phyloP scores from a whole-genome alignment of 1,140 invertebrate genomes.

The Leptopilina clavipes region DNA sequence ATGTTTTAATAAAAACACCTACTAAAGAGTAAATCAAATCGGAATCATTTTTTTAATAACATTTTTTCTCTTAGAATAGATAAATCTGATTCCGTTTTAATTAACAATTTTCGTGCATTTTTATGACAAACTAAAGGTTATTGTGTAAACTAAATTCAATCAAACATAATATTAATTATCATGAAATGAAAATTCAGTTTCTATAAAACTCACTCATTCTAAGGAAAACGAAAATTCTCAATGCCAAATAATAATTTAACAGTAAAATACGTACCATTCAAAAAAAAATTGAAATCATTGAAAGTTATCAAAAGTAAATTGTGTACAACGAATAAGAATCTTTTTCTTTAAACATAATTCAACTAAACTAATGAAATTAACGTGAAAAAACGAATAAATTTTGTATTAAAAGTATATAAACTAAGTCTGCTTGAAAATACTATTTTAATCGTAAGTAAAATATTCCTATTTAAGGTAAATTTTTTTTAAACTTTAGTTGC shows the following conservation, averaged over 20 bases:
- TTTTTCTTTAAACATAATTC: neutral
- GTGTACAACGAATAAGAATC: neutral
- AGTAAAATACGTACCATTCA: slow-evolving; percentile 2
- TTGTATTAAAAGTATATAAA: no score
- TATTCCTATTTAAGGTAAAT: no score
- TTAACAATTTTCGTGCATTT: neutral
- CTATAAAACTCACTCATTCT: neutral
- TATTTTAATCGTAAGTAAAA: no score
- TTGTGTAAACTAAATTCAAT: no score
- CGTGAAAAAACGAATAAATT: no score
- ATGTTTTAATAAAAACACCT: neutral
- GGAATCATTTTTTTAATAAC: neutral
- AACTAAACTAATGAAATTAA: no score
- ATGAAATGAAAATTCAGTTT: neutral
- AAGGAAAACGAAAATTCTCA: neutral
- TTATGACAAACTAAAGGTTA: no score
- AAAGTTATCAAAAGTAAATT: neutral
- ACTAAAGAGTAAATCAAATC: neutral
- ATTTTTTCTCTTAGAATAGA: neutral
- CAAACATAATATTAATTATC: no score
- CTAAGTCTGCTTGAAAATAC: no score
- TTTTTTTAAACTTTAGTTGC: no score
- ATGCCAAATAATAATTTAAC: neutral
- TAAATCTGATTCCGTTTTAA: neutral
- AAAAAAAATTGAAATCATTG: neutral